Base-by-base conservation (phyloP, 2,888 invertebrate species). In the Thymelicus lineola region DNA sequence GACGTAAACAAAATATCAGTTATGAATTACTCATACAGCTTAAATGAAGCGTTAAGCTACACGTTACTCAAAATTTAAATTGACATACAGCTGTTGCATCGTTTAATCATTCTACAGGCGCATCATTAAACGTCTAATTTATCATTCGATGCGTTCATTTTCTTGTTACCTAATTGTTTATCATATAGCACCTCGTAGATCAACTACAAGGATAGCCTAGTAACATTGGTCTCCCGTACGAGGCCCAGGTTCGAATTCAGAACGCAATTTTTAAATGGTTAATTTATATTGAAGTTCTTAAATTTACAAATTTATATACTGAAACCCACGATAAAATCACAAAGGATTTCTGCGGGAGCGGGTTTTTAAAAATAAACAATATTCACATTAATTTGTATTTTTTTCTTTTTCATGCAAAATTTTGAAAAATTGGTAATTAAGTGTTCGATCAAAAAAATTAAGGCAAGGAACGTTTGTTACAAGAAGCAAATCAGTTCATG, bases 1-100 rank as follows among this genome's bases (percentile, higher is more conserved):
- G 67, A 55, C 61, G 35, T 46, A 61, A 15, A 36, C 28, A 42
- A 50, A 67, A 59, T 67, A 67, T 42, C 28, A 50, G 4, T 55
- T 28, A 64, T 55, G 53, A 64, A 46, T 57, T 45, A 10, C 62
- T 63, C 38, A 28, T 15, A 35, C 20, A 9, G 45, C 10, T 65
- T 45, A 36, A 48, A 59, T 59, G 15, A 59, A 66, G 53, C 50
- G 36, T 6, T 59, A 70, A 59, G 48, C 15, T 45, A 53, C 53
- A 9, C 48, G 69, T 59, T 42, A 35, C 35, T 50, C 59, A 5
- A 64, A 70, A 59, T 59, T 50, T 6, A 64, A 42, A 64, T 12
- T 64, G 70, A 70, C 70, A 45, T 59, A 64, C 64, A 59, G 59
- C 64, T 59, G 55, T 55, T 55, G 17, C 45, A 59, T 42, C 59